These are phyloP conservation scores for Paralvinella palmiformis DNA, from an alignment of 1,140 invertebrate genomes.

Conservation along the genomic window DNA sequence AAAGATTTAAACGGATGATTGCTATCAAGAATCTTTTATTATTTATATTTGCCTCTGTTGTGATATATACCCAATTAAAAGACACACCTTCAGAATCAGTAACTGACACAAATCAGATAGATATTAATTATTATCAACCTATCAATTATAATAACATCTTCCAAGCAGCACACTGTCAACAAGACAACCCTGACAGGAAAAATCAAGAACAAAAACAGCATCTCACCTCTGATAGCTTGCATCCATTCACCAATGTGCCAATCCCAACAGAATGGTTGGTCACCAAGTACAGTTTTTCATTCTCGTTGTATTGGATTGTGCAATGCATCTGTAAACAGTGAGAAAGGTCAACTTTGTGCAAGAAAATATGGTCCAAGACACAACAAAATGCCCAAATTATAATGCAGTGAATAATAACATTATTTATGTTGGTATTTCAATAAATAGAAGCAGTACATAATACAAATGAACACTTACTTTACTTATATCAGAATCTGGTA, in stretches of 20 bases:
- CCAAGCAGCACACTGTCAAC: too few species aligned
- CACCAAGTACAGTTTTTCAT: conserved; percentile 58
- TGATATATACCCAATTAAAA: too few species aligned
- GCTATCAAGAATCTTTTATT: too few species aligned
- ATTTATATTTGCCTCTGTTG: too few species aligned
- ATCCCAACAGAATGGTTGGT: conserved; percentile 80
- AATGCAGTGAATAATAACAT: too few species aligned
- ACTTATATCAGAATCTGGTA: conserved; percentile 74
- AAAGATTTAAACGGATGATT: too few species aligned
- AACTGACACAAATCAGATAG: too few species aligned
- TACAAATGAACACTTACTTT: conserved; percentile 65
- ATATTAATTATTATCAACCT: too few species aligned
- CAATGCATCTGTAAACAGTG: conserved; percentile 65
- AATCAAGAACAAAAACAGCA: not conserved
- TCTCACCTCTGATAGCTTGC: conserved; percentile 59
- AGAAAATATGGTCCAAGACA: conserved; percentile 8
- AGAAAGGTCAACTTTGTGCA: too few species aligned
- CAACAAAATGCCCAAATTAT: conserved; percentile 2
- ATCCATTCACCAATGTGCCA: conserved; percentile 76
- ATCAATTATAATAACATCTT: too few species aligned
- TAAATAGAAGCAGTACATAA: conserved; percentile 14
- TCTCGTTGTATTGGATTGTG: conserved; percentile 50
- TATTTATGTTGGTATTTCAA: conserved; percentile 8
- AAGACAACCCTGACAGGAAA: not conserved
- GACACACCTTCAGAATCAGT: too few species aligned